Percentiles rank a stretch among this genome's conserved stretches.
Evolutionary conservation across 2,113 vertebrate genomes (phyloP).

Genomic region (Dermatemys mawii): DNA sequence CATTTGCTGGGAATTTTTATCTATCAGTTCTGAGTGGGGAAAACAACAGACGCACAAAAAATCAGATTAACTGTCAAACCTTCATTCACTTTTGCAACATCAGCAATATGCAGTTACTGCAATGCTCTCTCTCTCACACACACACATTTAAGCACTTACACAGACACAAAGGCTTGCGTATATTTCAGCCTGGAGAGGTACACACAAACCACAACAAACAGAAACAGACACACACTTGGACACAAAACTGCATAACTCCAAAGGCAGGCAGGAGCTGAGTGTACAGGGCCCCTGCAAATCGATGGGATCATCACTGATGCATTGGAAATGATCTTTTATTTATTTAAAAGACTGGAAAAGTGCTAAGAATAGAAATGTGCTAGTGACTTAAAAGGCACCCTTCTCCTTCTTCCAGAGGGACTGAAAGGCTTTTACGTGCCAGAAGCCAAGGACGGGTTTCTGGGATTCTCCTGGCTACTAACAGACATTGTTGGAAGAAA

Average conservation of each 20-base stretch:
- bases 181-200: neutral
- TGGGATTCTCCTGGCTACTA: neutral
- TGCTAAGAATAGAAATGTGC: neutral
- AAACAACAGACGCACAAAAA: conserved; percentile 62
- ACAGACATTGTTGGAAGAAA: neutral
- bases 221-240: neutral
- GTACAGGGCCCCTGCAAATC: neutral
- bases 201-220: neutral
- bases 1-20: conserved; percentile 68
- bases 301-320: neutral
- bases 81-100: neutral
- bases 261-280: neutral
- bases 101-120: conserved; percentile 34
- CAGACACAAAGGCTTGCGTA: neutral
- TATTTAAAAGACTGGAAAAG: neutral
- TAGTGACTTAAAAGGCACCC: neutral
- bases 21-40: conserved; percentile 39
- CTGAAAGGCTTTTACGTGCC: neutral
- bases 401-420: neutral
- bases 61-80: conserved; percentile 30
- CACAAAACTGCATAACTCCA: neutral
- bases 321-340: neutral
- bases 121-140: neutral
- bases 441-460: neutral
- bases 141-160: neutral